A percentile compares a stretch with the other conserved stretches of the same genome.
Conservation (phyloP, 2,797 vertebrate genomes). For the Erpetoichthys calabaricus region DNA sequence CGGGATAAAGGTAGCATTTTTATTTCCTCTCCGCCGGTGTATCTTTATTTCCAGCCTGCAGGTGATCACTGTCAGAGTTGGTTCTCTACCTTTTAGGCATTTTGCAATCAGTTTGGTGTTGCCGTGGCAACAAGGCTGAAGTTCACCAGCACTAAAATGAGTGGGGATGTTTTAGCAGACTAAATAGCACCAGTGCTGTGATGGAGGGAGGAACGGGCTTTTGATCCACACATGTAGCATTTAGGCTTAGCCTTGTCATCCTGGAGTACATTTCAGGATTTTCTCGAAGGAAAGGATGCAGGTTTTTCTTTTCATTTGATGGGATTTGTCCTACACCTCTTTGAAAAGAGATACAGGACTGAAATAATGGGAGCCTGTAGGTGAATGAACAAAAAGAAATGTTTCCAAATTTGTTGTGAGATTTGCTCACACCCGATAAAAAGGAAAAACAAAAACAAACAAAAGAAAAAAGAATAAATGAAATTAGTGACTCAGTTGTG, state of each 20-base stretch:
- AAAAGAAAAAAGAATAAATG: too few relatives aligned
- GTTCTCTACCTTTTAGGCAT: slow-evolving; percentile 1
- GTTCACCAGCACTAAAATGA: not conserved
- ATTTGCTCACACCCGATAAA: too few relatives aligned
- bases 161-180: not conserved
- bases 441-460: too few relatives aligned
- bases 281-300: too few relatives aligned
- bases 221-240: not conserved
- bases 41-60: slow-evolving; percentile 10
- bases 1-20: too few relatives aligned
- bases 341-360: too few relatives aligned
- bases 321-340: too few relatives aligned
- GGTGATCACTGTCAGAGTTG: not conserved
- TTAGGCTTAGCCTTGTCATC: not conserved
- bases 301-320: too few relatives aligned
- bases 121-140: not conserved
- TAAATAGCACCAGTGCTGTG: not conserved
- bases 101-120: not conserved
- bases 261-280: not conserved
- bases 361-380: too few relatives aligned
- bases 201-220: not conserved
- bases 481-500: too few relatives aligned
- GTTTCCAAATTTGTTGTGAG: too few relatives aligned
- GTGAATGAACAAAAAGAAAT: too few relatives aligned
- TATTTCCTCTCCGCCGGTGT: not conserved